Base-by-base conservation (phyloP, 2,797 vertebrate species). In the Chaetodon trifasciatus region DNA sequence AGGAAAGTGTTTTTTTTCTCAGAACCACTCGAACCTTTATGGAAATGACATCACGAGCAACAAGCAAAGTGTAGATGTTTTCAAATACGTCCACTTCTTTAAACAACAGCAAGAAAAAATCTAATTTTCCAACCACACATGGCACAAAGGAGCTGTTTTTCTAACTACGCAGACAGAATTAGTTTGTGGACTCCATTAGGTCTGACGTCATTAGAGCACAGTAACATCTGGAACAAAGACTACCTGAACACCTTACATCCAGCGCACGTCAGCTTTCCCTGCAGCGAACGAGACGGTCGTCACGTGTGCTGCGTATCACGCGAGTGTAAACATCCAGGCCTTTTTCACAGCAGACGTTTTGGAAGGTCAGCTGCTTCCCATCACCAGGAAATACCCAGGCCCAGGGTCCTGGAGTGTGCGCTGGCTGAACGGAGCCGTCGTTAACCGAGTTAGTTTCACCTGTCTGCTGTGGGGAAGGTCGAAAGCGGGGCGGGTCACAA, bases 11-110 rank as follows among this genome's bases (percentile, higher is more conserved):
- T 53, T 50, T 24, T 70, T 53, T 35, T 39, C 32, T 76, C 55
- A 56, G 21, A 82, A 50, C n/a, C 28, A n/a, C 23, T 63, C 23
- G 2, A 50, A 42, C 5, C 44, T 79, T 83, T 61, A 28, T 78
- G 55, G 50, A 64, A 77, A 70, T 10, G 40, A 8, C 52, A 63
- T 67, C 62, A 57, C n/a, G 49, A 78, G 21, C 49, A 6, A 66
- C 24, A 28, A 21, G 64, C 69, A 70, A 80, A 65, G 24, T 39
- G 8, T 21, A 47, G 37, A 32, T 17, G 13, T 8, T 63, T 46
- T 21, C 50, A 56, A 58, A 64, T 24, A 35, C 4, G 19, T 66
- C 70, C 5, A 8, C 16, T 58, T 62, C 28, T 8, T 5, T 7
- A 5, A 21, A 47, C 16, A 37, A 19, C 68, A 58, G 47, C 4